A percentile compares a stretch with the other conserved stretches of the same genome.
phyloP scores from a whole-genome alignment of 2,113 vertebrate genomes.

The Ceyx margarethae region DNA sequence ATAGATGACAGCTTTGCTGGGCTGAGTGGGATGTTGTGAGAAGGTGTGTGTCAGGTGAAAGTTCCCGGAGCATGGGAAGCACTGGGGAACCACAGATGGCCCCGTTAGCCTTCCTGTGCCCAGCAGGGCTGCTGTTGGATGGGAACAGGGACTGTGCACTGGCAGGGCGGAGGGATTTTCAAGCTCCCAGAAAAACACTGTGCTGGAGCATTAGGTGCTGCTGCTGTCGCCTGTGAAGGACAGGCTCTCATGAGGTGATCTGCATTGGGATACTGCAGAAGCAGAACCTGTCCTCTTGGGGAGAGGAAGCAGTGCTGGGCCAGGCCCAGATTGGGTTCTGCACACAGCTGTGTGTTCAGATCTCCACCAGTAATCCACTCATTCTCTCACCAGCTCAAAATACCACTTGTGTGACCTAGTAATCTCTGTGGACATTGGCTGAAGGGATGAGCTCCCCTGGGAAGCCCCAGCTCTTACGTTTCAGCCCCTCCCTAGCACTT shows the following conservation, averaged over 20 bases:
- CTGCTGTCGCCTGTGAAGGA: not conserved
- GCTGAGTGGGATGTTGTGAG: not conserved
- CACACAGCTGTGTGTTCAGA: accelerated
- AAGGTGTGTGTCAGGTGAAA: not conserved
- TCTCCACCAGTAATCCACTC: not conserved
- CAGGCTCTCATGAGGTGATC: accelerated
- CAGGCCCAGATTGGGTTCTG: accelerated
- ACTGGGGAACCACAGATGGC: not conserved
- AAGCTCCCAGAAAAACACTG: not conserved
- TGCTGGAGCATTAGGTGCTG: not conserved
- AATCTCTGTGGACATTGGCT: not conserved
- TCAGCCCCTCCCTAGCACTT: not conserved
- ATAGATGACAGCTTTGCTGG: not conserved
- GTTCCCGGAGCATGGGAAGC: not conserved
- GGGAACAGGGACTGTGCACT: not conserved
- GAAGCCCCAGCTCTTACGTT: not conserved
- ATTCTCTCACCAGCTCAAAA: slow-evolving; percentile 21
- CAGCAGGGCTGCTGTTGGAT: accelerated
- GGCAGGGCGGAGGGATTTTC: not conserved
- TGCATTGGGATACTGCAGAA: not conserved
- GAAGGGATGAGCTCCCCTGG: slow-evolving; percentile 9
- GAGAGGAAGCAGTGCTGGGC: not conserved
- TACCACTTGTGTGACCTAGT: slow-evolving; percentile 24
- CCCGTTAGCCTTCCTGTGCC: not conserved
- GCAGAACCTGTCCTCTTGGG: not conserved